Evolutionary conservation across 1,140 invertebrate species (phyloP), one percentile per base, ranked within the genome.

Genomic region (Nilaparvata lugens): DNA sequence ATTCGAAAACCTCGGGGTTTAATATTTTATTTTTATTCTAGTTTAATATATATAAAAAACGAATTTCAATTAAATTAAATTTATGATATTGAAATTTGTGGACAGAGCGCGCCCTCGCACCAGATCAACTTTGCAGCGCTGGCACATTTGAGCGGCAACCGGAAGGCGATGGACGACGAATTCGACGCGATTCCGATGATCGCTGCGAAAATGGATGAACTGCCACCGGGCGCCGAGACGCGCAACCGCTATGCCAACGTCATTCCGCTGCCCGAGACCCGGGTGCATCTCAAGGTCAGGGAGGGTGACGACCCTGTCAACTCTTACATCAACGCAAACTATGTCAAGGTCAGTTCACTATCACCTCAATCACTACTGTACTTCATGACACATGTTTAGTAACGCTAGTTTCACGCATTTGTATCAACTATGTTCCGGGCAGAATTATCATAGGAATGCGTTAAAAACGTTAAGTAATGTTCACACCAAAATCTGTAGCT

Each of bases 211-310:
- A 83, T 85, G 58, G 89, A 91, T 64, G 90, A 93, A 68, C 79
- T 97, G 21, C 92, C 92, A 0, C 72, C 79, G 0, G 92, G 91
- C 0, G 89, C 87, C 43, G 93, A 95, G 69, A 81, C 89, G 53
- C 95, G 95, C 74, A 96, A 97, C 74, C 82, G 93, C 66, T 96
- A 92, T 76, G 91, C 92, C 42, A 96, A 97, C 76, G 91, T 95
- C 28, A 87, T 95, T 67, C 93, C 93, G 52, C 79, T 93, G 67
- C 91, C 91, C 38, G 89, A 92, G 75, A 93, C 91, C 19, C 81
- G 92, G 66, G 92, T 95, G 1, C 80, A 82, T 25, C 53, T 69
- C 13, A 42, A 58, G 16, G 21, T 48, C 9, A 59, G 53, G 6
- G 53, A 62, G 5, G 54, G 60, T 16, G 56, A 52, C 5, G 24